Evolutionary conservation across 2,888 invertebrate species (phyloP), one percentile per base, ranked within the genome.

Genomic region (Andricus curvator): DNA sequence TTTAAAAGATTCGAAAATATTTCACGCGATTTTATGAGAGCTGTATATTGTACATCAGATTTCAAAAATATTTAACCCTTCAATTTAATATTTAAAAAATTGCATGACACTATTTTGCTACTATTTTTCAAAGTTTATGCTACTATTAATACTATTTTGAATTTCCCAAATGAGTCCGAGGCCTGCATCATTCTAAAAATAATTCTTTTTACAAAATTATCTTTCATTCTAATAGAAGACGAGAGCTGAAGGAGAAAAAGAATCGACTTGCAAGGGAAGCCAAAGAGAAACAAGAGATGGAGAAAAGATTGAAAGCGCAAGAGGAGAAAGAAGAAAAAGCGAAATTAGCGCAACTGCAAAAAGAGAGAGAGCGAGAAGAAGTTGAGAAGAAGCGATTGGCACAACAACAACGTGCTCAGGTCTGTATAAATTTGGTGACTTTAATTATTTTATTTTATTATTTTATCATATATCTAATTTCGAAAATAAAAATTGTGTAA

Each of bases 241-340:
- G 95, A 2, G 94, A 95, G 87, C 94, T 95, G 84, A 95, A 95
- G 92, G 94, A 94, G 93, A 93, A 68, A 91, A 95, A 94, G 2
- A 95, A 94, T 0, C 94, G 93, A 0, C 92, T 94, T 4, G 94
- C 93, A 0, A 83, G 91, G 3, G 94, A 94, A 11, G 89, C 94
- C 2, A 92, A 91, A 84, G 94, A 94, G 88, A 94, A 93, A 80
- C 93, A 93, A 90, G 91, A 91, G 41, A 82, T 88, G 84, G 94
- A 94, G 82, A 93, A 93, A 84, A 92, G 94, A 80, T 82, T 92
- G 64, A 93, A 91, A 85, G 92, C 92, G 29, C 94, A 93, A 84
- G 93, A 89, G 83, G 93, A 93, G 77, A 91, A 92, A 41, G 94
- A 91, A 81, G 92, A 92, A 56, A 92, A 90, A 78, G 92, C 91